These are phyloP conservation scores for Drosophila infuscata DNA, from an alignment of 2,888 invertebrate genomes.

Conservation along the genomic window DNA sequence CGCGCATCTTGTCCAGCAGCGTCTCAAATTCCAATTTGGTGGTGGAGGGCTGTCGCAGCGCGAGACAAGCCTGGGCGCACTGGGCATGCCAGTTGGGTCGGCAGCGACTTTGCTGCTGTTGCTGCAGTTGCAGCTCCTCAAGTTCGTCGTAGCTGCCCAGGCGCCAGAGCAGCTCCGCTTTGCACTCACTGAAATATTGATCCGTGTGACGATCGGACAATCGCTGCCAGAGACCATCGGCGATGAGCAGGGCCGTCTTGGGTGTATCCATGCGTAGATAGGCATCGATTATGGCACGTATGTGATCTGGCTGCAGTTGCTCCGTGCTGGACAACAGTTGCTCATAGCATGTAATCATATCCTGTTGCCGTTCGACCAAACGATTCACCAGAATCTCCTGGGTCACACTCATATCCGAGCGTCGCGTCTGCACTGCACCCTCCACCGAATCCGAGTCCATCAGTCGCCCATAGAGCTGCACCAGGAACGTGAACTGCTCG, in stretches of 20 bases:
- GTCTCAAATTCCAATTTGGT: conserved; percentile 58
- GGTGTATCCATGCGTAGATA: conserved; percentile 95
- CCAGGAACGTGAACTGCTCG: conserved; percentile 88
- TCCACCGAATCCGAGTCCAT: conserved; percentile 96
- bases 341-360: conserved; percentile 95
- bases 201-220: conserved; percentile 87
- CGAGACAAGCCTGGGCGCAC: conserved; percentile 89
- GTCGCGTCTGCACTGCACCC: conserved; percentile 91
- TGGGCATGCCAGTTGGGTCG: conserved; percentile 90
- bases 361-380: conserved; percentile 92
- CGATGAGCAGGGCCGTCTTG: conserved; percentile 91
- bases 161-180: conserved; percentile 95
- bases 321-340: conserved; percentile 89
- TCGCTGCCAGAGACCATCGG: conserved; percentile 88
- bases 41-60: conserved; percentile 85
- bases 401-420: conserved; percentile 91
- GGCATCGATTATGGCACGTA: conserved; percentile 92
- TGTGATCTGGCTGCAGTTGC: conserved; percentile 84
- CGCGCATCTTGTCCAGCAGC: conserved; percentile 82
- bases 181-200: conserved; percentile 88
- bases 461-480: conserved; percentile 93
- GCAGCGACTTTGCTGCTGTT: conserved; percentile 70
- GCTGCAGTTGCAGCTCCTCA: conserved; percentile 87
- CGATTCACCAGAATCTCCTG: conserved; percentile 94
- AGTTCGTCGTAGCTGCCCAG: conserved; percentile 93